phyloP scores from a whole-genome alignment of 2,113 vertebrate species.

The Phalacrocorax carbo region DNA sequence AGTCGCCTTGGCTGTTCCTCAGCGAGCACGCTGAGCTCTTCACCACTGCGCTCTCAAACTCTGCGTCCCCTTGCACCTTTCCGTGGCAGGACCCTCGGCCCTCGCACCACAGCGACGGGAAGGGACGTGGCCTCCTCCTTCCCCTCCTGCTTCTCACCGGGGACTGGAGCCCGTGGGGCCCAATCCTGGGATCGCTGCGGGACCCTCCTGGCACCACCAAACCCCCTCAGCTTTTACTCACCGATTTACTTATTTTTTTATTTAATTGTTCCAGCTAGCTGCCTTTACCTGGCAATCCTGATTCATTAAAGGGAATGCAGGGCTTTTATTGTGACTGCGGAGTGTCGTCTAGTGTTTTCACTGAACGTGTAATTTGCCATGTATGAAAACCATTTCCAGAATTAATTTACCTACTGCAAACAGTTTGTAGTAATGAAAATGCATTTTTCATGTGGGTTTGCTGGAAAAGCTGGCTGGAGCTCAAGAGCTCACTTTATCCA shows the following conservation, averaged over 20 bases:
- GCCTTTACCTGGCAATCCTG: not conserved
- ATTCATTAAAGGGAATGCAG: not conserved
- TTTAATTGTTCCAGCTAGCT: not conserved
- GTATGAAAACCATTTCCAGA: constrained; percentile 70
- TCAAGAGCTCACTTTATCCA: constrained; percentile 71
- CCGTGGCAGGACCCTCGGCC: rapidly evolving
- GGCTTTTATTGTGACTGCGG: not conserved
- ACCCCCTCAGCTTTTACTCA: rapidly evolving
- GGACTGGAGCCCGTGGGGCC: rapidly evolving
- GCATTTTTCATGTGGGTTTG: constrained; percentile 59
- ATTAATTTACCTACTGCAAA: constrained; percentile 78
- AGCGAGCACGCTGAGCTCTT: not conserved
- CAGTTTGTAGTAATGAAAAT: constrained; percentile 76
- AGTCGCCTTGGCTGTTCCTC: not conserved
- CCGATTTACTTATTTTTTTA: not conserved
- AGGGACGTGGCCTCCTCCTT: no score
- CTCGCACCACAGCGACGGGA: rapidly evolving
- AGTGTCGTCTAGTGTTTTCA: not conserved
- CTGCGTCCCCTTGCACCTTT: rapidly evolving
- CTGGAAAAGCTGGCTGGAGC: constrained; percentile 36
- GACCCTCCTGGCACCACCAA: not conserved
- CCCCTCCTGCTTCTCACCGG: not conserved
- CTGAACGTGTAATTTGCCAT: constrained; percentile 53
- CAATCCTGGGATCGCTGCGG: rapidly evolving
- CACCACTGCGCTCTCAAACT: rapidly evolving